Evolutionary conservation across 64 coral and sea anemone species (phyloP).

Genomic region (Montipora cactus): DNA sequence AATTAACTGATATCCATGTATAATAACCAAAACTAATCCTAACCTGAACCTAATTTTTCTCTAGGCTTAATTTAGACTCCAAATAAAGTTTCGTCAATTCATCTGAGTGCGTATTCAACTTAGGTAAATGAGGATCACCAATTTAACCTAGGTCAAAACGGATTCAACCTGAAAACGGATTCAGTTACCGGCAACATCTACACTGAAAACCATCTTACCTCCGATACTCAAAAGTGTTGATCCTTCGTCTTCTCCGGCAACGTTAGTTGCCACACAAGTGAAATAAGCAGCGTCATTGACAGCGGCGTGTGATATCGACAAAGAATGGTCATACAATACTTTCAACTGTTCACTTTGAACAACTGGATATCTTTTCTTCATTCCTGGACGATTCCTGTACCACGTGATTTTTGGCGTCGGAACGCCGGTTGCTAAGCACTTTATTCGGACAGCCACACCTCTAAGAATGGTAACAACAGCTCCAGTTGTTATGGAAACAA

Average conservation of each 20-base stretch:
- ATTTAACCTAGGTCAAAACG: too few relatives aligned
- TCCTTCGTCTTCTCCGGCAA: conserved; percentile 84
- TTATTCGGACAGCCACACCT: conserved; percentile 80
- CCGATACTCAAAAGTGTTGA: conserved; percentile 82
- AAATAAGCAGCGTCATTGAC: conserved; percentile 66
- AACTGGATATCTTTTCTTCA: conserved; percentile 14
- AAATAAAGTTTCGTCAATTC: too few relatives aligned
- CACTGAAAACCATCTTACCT: conserved; percentile 42
- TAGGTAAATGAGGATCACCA: too few relatives aligned
- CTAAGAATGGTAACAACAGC: conserved; percentile 85
- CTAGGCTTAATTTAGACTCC: too few relatives aligned
- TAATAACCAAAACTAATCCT: too few relatives aligned
- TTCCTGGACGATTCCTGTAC: conserved; percentile 40
- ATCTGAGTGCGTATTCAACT: too few relatives aligned
- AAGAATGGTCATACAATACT: conserved; percentile 67
- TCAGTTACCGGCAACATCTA: too few relatives aligned
- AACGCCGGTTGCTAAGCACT: conserved; percentile 71
- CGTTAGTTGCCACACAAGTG: conserved; percentile 80
- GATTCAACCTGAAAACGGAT: not conserved
- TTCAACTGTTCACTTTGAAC: conserved; percentile 5
- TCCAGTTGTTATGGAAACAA: conserved; percentile 88
- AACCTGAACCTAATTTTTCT: too few relatives aligned
- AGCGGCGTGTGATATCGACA: conserved; percentile 68
- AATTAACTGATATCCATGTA: too few relatives aligned
- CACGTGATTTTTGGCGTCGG: conserved; percentile 77